Percentiles rank a stretch among this genome's conserved stretches.
Conservation (phyloP, 2,888 invertebrate species). For the Litoditis marina region DNA sequence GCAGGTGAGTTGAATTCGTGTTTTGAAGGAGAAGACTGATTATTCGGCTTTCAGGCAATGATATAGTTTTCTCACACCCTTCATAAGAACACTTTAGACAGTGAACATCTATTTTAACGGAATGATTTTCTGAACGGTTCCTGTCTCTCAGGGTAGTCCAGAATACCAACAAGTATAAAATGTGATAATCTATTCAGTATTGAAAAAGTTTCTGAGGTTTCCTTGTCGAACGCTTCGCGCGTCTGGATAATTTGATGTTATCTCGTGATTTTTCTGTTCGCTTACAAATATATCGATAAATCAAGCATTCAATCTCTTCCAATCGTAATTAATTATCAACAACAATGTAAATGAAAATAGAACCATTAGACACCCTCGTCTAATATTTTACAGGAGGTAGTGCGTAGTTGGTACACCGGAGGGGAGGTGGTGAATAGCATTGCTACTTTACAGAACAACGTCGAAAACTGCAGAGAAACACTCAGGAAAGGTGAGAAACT, state of each 20-base stretch:
- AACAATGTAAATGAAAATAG: too few species aligned
- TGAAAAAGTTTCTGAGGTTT: background rate
- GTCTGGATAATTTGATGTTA: background rate
- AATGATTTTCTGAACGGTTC: too few species aligned
- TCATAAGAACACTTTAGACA: too few species aligned
- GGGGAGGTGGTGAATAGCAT: slow-evolving; percentile 19
- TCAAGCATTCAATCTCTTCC: background rate
- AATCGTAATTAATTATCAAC: background rate
- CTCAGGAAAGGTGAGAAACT: slow-evolving; percentile 27
- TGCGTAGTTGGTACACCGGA: slow-evolving; percentile 30
- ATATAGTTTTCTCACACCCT: too few species aligned
- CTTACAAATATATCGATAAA: background rate
- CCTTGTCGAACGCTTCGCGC: background rate
- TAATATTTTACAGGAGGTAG: slow-evolving; percentile 29
- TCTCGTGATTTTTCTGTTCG: background rate
- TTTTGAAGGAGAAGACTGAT: too few species aligned
- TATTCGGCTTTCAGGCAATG: too few species aligned
- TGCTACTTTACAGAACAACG: slow-evolving; percentile 12
- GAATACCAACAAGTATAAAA: too few species aligned
- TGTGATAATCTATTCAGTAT: background rate
- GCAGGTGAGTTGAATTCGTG: too few species aligned
- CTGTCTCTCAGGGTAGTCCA: too few species aligned
- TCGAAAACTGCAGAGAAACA: slow-evolving; percentile 20
- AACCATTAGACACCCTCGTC: too few species aligned
- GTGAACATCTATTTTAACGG: too few species aligned